These are phyloP conservation scores for Pyrrhia umbra DNA, from an alignment of 2,888 invertebrate genomes.

Conservation along the genomic window DNA sequence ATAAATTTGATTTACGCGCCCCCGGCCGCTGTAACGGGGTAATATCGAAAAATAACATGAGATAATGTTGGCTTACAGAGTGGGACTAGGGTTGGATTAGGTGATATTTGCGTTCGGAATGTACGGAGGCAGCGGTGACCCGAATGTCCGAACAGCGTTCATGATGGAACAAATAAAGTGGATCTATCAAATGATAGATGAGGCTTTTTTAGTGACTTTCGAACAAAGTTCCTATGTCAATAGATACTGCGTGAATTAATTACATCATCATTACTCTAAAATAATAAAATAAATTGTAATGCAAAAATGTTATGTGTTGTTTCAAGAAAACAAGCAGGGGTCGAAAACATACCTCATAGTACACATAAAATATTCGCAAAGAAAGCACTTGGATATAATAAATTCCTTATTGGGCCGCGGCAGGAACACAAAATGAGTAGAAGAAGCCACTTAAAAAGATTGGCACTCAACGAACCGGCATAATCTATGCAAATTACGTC, in stretches of 20 bases:
- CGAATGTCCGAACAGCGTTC: neutral
- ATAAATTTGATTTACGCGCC: constrained; percentile 90
- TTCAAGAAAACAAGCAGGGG: constrained; percentile 62
- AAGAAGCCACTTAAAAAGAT: constrained; percentile 90
- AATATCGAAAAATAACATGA: constrained; percentile 89
- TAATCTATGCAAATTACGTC: constrained; percentile 90
- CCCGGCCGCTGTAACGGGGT: constrained; percentile 85
- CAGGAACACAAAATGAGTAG: constrained; percentile 87
- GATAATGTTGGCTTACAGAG: constrained; percentile 87
- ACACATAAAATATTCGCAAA: constrained; percentile 74
- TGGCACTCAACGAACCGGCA: constrained; percentile 90
- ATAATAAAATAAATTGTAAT: constrained; percentile 20
- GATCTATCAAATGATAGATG: neutral
- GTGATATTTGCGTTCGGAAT: constrained; percentile 73
- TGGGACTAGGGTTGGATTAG: constrained; percentile 80
- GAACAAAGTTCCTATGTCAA: neutral
- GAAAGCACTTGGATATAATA: constrained; percentile 82
- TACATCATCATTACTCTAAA: too few species aligned
- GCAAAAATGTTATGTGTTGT: constrained; percentile 43
- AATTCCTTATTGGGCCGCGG: constrained; percentile 83
- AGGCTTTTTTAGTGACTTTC: constrained; percentile 12
- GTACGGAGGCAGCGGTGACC: constrained; percentile 51
- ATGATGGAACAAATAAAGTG: constrained; percentile 13
- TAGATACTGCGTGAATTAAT: neutral
- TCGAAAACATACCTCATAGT: constrained; percentile 68